Percentiles rank a stretch among this genome's conserved stretches.
These are phyloP conservation scores for Anastrepha ludens DNA, from an alignment of 1,140 invertebrate species.

Conservation along the genomic window DNA sequence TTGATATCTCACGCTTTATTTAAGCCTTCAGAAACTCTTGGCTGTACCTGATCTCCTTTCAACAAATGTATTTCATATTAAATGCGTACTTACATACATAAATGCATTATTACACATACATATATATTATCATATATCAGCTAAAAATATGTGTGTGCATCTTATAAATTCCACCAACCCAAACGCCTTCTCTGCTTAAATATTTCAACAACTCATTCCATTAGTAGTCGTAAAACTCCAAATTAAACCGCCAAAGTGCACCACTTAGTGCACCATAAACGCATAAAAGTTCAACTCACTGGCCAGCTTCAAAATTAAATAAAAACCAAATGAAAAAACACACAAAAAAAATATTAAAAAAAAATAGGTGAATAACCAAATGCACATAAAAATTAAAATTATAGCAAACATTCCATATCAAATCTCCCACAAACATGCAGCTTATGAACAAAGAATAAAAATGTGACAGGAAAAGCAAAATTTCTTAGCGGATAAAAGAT, in stretches of 20 bases:
- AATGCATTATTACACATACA: not conserved
- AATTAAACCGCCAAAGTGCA: not conserved
- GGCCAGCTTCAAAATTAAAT: not conserved
- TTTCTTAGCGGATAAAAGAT: constrained; percentile 14
- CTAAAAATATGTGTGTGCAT: not conserved
- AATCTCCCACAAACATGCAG: not conserved
- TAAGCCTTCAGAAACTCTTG: no score
- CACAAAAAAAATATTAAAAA: not conserved
- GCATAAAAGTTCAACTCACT: not conserved
- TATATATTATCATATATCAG: not conserved
- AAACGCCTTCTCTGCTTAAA: not conserved
- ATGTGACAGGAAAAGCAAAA: not conserved
- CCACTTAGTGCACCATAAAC: constrained; percentile 30
- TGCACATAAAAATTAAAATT: constrained; percentile 28
- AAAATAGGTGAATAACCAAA: not conserved
- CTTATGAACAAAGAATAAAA: not conserved
- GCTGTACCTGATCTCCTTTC: no score
- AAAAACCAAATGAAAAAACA: not conserved
- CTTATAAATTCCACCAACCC: not conserved
- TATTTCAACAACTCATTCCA: constrained; percentile 17
- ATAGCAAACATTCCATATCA: constrained; percentile 17
- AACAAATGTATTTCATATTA: no score
- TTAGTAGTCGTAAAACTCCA: constrained; percentile 18
- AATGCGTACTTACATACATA: no score
- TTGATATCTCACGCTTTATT: no score